These are phyloP conservation scores for Samia ricini DNA, from an alignment of 1,140 invertebrate genomes.

Conservation along the genomic window DNA sequence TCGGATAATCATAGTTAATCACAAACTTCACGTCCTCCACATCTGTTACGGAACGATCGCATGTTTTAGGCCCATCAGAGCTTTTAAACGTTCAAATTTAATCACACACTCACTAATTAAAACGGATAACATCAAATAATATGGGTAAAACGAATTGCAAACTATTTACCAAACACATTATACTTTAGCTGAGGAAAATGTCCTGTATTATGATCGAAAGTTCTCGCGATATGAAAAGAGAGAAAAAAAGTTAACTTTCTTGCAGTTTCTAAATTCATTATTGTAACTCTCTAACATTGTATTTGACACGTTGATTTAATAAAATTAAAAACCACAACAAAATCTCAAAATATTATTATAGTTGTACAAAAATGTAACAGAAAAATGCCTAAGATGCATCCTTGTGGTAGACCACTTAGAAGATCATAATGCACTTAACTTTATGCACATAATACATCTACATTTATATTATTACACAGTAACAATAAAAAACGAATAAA, in stretches of 20 bases:
- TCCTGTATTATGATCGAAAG: neutral
- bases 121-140: neutral
- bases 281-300: neutral
- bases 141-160: neutral
- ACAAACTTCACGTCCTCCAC: slow-evolving; percentile 96
- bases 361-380: neutral
- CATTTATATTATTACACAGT: too few relatives aligned
- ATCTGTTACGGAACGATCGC: slow-evolving; percentile 79
- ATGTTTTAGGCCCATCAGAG: neutral
- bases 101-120: neutral
- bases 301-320: neutral
- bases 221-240: neutral
- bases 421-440: neutral
- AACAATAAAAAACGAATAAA: neutral
- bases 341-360: neutral
- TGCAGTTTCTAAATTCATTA: neutral
- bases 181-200: slow-evolving; percentile 9
- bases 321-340: neutral
- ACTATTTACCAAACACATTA: slow-evolving; percentile 1
- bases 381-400: neutral
- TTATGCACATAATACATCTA: neutral
- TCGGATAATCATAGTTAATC: slow-evolving; percentile 95
- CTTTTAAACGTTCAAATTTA: neutral
- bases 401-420: neutral
- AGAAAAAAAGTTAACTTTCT: neutral